phyloP scores from a whole-genome alignment of 2,888 invertebrate genomes.

The Andrena chrysosceles region DNA sequence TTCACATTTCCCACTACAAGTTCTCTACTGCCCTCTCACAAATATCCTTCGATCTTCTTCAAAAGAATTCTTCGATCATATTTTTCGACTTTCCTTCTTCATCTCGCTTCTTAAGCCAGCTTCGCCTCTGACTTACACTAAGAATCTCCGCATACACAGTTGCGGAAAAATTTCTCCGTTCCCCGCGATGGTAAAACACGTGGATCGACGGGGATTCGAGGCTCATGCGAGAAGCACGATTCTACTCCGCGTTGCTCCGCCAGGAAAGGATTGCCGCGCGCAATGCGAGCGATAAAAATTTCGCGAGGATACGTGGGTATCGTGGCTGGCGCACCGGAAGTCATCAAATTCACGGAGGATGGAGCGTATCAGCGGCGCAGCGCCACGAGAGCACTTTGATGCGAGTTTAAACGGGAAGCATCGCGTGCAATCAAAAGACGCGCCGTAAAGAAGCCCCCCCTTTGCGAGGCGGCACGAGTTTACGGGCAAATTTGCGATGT shows the following conservation, averaged over 20 bases:
- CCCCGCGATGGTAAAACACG: too few species aligned
- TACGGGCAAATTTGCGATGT: slow-evolving; percentile 14
- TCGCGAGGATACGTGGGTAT: slow-evolving; percentile 35
- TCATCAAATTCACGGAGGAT: slow-evolving; percentile 51
- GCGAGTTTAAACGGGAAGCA: slow-evolving; percentile 43
- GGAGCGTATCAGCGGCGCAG: slow-evolving; percentile 20
- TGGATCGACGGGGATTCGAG: neutral
- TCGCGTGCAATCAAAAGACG: slow-evolving; percentile 28
- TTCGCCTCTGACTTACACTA: too few species aligned
- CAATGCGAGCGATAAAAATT: slow-evolving; percentile 35
- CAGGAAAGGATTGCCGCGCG: neutral
- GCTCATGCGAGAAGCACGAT: neutral
- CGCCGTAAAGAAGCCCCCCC: slow-evolving; percentile 21
- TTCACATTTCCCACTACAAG: too few species aligned
- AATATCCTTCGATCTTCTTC: too few species aligned
- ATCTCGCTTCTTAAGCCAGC: too few species aligned
- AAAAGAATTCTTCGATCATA: too few species aligned
- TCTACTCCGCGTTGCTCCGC: slow-evolving; percentile 1
- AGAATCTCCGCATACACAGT: too few species aligned
- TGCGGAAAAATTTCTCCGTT: too few species aligned
- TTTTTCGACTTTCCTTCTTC: too few species aligned
- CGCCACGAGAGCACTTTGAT: slow-evolving; percentile 19
- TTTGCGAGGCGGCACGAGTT: neutral
- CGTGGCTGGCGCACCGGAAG: slow-evolving; percentile 16
- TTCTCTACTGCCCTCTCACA: too few species aligned